Base-by-base conservation (phyloP, 1,140 invertebrate genomes). In the Parapsyche elsis region DNA sequence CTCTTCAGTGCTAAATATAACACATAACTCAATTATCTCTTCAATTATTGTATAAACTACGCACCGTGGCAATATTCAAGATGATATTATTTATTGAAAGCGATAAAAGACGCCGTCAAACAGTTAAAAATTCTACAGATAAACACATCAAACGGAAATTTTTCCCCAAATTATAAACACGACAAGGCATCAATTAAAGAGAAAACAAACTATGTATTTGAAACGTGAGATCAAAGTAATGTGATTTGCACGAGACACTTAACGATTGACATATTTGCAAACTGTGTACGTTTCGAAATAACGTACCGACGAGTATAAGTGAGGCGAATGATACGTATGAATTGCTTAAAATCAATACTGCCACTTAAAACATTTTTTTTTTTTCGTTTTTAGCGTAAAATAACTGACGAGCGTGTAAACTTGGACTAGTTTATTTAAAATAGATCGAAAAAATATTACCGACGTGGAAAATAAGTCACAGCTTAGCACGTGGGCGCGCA, bases 371-470 rank as follows among this genome's bases (percentile, higher is more conserved):
- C 7, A 38, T 7, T 4, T 7, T 38, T 38, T 38, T 38, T 38
- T 38, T 38, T 4, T 4, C 49, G 49, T 53, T n/a, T n/a, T n/a
- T n/a, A n/a, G n/a, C 49, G 49, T 53, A 38, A 38, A n/a, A 38
- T 38, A 38, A 7, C 30, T 38, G 30, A 7, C 30, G 30, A 38
- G 7, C 49, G 49, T 53, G 10, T 53, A 53, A 53, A 53, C 49
- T 53, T 53, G 49, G 49, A 53, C 49, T 53, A 53, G 2, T 53
- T 53, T 53, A 53, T 53, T n/a, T 53, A 53, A 53, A 53, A 53
- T 53, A 53, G 49, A 53, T 10, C 4, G 10, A 53, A 14, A 53
- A 14, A 53, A 53, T 53, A 53, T 53, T 53, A 53, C 1, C 49
- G 49, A 14, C 49, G 49, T 1, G 10, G 49, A 53, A 53, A 53